Evolutionary conservation across 2,888 invertebrate genomes (phyloP).

Genomic region (Synanthedon vespiformis): DNA sequence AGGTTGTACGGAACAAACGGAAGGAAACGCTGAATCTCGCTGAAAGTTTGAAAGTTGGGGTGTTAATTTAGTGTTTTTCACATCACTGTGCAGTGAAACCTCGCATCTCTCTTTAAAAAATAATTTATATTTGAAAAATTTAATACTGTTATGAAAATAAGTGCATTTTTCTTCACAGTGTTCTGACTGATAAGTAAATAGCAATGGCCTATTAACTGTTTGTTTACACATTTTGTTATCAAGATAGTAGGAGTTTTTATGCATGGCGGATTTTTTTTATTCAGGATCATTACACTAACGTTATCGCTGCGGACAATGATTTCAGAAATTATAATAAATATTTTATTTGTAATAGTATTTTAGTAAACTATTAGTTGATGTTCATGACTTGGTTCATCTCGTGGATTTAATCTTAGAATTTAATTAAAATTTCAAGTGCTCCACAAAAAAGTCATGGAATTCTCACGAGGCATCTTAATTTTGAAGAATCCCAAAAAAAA

Average conservation of each 20-base stretch:
- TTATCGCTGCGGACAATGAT: no score
- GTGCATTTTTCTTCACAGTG: neutral
- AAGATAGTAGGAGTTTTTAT: neutral
- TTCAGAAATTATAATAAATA: no score
- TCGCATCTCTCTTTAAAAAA: neutral
- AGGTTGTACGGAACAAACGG: constrained; percentile 53
- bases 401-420: no score
- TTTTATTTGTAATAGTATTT: no score
- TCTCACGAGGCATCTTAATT: no score
- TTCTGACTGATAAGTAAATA: neutral
- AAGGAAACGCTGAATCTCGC: constrained; percentile 56
- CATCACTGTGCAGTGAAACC: neutral
- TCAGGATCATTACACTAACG: no score
- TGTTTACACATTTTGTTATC: neutral
- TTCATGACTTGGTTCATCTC: no score
- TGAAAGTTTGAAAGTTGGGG: constrained; percentile 39
- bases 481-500: no score
- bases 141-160: neutral
- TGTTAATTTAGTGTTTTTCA: neutral
- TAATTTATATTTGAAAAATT: neutral
- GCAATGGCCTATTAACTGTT: neutral
- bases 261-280: no score
- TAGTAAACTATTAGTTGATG: no score
- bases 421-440: no score
- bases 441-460: no score